Conservation (phyloP, 2,888 invertebrate species). For the Xanthorhoe spadicearia region DNA sequence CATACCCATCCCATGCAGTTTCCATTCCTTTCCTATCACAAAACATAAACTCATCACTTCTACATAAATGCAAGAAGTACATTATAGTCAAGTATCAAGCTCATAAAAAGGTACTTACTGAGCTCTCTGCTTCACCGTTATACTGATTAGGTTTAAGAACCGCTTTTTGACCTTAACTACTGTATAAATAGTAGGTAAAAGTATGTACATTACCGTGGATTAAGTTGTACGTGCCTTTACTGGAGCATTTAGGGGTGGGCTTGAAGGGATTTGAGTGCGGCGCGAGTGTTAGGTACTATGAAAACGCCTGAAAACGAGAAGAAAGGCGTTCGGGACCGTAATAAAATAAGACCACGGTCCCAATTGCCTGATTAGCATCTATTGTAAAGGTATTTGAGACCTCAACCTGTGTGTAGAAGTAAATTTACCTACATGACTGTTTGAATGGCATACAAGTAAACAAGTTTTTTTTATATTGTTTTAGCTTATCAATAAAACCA, state of each 20-base stretch:
- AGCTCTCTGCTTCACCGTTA: slow-evolving; percentile 25
- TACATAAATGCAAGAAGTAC: slow-evolving; percentile 20
- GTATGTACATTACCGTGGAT: slow-evolving; percentile 4
- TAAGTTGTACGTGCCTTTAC: slow-evolving; percentile 6
- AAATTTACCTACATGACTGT: no score
- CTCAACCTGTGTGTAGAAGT: no score
- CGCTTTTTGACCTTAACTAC: slow-evolving; percentile 19
- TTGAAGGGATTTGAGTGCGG: slow-evolving; percentile 1
- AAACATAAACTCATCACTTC: background rate
- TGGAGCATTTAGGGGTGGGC: background rate
- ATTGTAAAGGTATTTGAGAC: no score
- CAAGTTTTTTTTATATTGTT: background rate
- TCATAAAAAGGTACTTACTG: slow-evolving; percentile 18
- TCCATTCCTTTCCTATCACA: background rate
- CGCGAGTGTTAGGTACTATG: no score
- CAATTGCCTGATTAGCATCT: no score
- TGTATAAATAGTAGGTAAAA: no score
- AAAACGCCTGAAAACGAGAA: no score
- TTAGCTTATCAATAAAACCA: background rate
- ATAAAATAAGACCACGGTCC: no score
- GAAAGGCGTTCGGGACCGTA: no score
- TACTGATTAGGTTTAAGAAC: slow-evolving; percentile 21
- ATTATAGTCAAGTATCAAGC: slow-evolving; percentile 7
- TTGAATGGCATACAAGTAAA: no score
- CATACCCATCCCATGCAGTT: background rate